Conservation (phyloP, 2,888 invertebrate genomes). For the Limnephilus marmoratus region DNA sequence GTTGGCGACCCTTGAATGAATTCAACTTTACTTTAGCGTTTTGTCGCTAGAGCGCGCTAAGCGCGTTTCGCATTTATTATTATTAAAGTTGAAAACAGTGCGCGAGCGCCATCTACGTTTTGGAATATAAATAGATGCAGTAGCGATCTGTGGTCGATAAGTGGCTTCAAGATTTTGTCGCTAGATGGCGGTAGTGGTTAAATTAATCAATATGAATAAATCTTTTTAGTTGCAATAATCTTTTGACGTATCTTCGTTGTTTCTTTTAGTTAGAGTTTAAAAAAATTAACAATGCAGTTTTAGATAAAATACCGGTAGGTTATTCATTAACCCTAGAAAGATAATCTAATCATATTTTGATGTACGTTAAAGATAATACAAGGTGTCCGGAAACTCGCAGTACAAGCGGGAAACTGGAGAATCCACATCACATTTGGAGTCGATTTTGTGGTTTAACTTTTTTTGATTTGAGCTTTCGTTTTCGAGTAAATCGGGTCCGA, state of each 20-base stretch:
- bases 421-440: no score
- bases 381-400: no score
- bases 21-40: background rate
- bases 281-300: background rate
- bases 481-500: no score
- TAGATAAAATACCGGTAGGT: no score
- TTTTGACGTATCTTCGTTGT: background rate
- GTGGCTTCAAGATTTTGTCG: constrained; percentile 2
- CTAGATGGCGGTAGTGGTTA: constrained; percentile 37
- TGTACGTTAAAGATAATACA: no score
- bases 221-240: background rate
- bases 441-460: no score
- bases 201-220: background rate
- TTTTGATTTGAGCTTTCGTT: no score
- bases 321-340: no score
- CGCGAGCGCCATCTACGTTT: constrained; percentile 43
- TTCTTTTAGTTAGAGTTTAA: background rate
- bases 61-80: background rate
- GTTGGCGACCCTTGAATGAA: background rate
- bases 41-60: constrained; percentile 22
- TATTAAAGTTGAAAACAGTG: background rate
- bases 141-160: constrained; percentile 47
- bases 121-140: background rate
- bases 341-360: no score
- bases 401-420: no score